Percentiles rank a stretch among this genome's conserved stretches.
Evolutionary conservation across 2,113 vertebrate genomes (phyloP).

Genomic region (Steatornis caripensis): DNA sequence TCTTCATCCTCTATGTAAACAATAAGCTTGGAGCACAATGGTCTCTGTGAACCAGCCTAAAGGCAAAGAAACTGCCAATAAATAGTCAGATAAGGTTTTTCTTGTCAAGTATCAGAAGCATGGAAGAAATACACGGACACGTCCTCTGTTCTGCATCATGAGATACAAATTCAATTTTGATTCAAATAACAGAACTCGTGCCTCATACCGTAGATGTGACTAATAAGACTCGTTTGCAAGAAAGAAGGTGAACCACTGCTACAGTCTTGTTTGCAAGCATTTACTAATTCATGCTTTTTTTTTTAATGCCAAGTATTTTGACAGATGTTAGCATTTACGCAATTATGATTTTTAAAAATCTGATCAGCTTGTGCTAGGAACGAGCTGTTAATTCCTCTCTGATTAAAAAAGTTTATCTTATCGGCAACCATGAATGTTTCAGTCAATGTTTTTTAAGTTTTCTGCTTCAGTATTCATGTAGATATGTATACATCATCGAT

Average conservation of each 20-base stretch:
- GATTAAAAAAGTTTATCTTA: neutral
- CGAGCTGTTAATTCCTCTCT: neutral
- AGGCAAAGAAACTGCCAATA: neutral
- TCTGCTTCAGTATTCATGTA: neutral
- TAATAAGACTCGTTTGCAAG: neutral
- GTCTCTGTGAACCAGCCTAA: neutral
- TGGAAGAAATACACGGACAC: neutral
- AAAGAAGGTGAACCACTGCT: neutral
- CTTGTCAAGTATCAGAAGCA: neutral
- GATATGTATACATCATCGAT: neutral
- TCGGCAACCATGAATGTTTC: neutral
- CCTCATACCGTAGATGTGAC: neutral
- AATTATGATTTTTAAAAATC: neutral
- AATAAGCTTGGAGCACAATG: neutral
- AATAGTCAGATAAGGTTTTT: neutral
- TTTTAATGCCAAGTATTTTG: neutral
- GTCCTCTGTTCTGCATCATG: neutral
- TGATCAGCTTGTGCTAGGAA: neutral
- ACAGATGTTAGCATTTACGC: neutral
- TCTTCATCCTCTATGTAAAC: neutral
- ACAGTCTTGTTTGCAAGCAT: neutral
- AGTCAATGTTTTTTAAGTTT: neutral
- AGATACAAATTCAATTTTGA: neutral
- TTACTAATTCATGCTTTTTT: neutral
- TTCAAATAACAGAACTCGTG: neutral